These are phyloP conservation scores for Drosophila tropicalis DNA, from an alignment of 1,140 invertebrate genomes.

Conservation along the genomic window DNA sequence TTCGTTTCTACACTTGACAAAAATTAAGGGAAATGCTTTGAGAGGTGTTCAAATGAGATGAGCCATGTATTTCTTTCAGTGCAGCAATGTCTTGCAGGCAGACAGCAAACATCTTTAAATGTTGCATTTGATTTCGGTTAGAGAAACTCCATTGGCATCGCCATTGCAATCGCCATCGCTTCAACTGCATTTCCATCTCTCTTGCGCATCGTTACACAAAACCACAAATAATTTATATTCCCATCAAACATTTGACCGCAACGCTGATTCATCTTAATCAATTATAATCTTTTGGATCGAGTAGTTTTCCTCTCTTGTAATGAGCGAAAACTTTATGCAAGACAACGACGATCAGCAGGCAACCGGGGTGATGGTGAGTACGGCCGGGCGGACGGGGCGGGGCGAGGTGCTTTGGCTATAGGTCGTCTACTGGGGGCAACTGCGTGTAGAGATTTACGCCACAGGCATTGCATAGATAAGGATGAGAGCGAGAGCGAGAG, in stretches of 20 bases:
- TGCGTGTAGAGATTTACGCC: slow-evolving; percentile 75
- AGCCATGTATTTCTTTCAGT: slow-evolving; percentile 3
- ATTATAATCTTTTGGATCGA: slow-evolving; percentile 80
- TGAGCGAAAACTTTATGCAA: slow-evolving; percentile 65
- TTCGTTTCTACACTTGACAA: slow-evolving; percentile 7
- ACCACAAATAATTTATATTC: slow-evolving; percentile 83
- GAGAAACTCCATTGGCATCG: slow-evolving; percentile 53
- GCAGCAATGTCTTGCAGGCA: not conserved
- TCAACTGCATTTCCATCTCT: slow-evolving; percentile 45
- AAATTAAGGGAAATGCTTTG: not conserved
- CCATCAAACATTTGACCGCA: slow-evolving; percentile 82
- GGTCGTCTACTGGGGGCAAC: slow-evolving; percentile 71
- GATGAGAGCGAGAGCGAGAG: slow-evolving; percentile 26
- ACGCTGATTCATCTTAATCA: slow-evolving; percentile 82
- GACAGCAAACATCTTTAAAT: slow-evolving; percentile 46
- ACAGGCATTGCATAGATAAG: slow-evolving; percentile 74
- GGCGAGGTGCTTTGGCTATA: slow-evolving; percentile 33
- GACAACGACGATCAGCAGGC: not conserved
- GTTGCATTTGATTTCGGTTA: slow-evolving; percentile 77
- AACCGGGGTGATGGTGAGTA: not conserved
- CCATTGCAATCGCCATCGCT: slow-evolving; percentile 11
- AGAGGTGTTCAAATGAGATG: not conserved
- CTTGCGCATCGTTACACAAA: slow-evolving; percentile 75
- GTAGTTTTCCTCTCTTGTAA: slow-evolving; percentile 56
- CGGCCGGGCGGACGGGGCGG: not conserved